Evolutionary conservation across 2,888 invertebrate genomes (phyloP).

Genomic region (Ectropis crepuscularia): DNA sequence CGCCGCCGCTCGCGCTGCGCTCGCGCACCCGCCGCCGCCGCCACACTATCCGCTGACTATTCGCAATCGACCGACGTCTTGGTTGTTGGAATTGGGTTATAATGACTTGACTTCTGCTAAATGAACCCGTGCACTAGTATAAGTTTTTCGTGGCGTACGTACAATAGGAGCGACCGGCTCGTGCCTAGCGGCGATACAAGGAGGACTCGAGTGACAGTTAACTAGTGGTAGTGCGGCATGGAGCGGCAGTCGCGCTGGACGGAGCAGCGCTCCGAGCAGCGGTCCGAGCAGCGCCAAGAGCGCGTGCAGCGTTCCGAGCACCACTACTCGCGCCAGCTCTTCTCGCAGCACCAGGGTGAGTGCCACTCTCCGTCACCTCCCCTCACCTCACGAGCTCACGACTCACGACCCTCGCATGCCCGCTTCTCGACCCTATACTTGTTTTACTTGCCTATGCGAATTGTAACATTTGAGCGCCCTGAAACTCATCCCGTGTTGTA

Average conservation of each 20-base stretch:
- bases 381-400: background rate
- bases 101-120: constrained; percentile 92
- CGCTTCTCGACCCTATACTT: constrained; percentile 24
- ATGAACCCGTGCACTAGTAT: constrained; percentile 84
- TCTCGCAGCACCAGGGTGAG: constrained; percentile 86
- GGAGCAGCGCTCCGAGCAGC: constrained; percentile 79
- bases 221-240: constrained; percentile 86
- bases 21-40: constrained; percentile 58
- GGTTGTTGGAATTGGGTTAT: constrained; percentile 89
- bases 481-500: constrained; percentile 48
- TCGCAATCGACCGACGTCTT: constrained; percentile 98
- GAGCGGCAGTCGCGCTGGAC: constrained; percentile 88
- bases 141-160: constrained; percentile 79
- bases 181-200: constrained; percentile 62
- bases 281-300: constrained; percentile 80
- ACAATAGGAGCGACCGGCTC: constrained; percentile 63
- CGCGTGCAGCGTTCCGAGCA: constrained; percentile 87
- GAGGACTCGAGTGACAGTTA: constrained; percentile 81
- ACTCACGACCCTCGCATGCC: constrained; percentile 22
- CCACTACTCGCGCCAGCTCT: constrained; percentile 91
- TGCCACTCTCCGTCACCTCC: constrained; percentile 9
- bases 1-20: constrained; percentile 43
- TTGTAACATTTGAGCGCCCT: constrained; percentile 47
- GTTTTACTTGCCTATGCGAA: constrained; percentile 54
- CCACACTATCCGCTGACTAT: constrained; percentile 94